phyloP scores from a whole-genome alignment of 2,797 vertebrate species.

The Avahi laniger region DNA sequence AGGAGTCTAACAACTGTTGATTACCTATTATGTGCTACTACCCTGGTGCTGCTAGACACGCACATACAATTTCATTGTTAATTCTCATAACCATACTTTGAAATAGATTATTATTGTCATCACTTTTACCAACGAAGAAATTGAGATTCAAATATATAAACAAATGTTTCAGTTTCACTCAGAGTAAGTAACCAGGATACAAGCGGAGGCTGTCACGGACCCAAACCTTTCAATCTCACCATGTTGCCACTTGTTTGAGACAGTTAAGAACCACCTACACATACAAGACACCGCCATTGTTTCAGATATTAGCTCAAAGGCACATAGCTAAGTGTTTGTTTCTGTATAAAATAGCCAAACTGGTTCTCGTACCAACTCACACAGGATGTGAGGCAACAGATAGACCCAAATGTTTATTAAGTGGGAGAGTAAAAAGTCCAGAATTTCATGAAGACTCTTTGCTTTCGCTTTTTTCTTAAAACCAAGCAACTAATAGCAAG shows the following conservation, averaged over 20 bases:
- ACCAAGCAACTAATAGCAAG: slow-evolving; percentile 41
- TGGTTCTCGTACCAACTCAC: slow-evolving; percentile 22
- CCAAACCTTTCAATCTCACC: not conserved
- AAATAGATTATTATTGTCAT: not conserved
- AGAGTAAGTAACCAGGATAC: not conserved
- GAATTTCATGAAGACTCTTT: slow-evolving; percentile 42
- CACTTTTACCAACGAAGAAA: slow-evolving; percentile 2
- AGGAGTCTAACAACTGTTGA: not conserved
- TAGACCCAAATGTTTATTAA: slow-evolving; percentile 63
- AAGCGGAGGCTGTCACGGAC: not conserved
- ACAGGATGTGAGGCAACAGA: slow-evolving; percentile 50
- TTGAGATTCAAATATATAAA: not conserved
- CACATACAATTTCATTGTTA: not conserved
- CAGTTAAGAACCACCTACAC: not conserved
- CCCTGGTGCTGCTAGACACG: not conserved
- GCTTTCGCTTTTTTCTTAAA: slow-evolving; percentile 25
- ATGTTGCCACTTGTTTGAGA: slow-evolving; percentile 14
- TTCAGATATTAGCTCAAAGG: not conserved
- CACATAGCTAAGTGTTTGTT: not conserved
- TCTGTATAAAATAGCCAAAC: not conserved
- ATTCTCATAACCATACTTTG: not conserved
- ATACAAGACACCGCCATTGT: not conserved
- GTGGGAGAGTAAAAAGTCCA: slow-evolving; percentile 10
- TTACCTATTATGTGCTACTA: not conserved
- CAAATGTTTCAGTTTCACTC: not conserved